A percentile compares a stretch with the other conserved stretches of the same genome.
phyloP scores from a whole-genome alignment of 1,140 invertebrate genomes.

The Formica exsecta region DNA sequence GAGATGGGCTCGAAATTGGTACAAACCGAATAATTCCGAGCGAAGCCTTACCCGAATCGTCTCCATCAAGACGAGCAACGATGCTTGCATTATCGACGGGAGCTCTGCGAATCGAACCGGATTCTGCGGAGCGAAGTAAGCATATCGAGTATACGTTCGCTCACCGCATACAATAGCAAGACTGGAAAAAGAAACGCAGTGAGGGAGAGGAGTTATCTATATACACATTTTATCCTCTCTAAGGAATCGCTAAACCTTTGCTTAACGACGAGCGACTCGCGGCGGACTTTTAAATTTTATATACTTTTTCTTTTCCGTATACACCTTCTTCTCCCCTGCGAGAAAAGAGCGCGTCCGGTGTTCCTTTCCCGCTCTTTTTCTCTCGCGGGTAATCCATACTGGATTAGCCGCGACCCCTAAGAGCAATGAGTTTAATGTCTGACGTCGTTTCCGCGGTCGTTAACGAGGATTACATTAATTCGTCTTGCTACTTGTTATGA shows the following conservation, averaged over 20 bases:
- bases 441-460: conserved; percentile 46
- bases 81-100: conserved; percentile 75
- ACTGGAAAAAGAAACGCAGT: neutral
- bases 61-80: conserved; percentile 64
- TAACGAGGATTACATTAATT: conserved; percentile 64
- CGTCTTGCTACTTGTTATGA: conserved; percentile 47
- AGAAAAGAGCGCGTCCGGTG: conserved; percentile 12
- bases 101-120: conserved; percentile 60
- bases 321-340: conserved; percentile 1
- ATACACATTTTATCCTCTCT: conserved; percentile 73
- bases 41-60: conserved; percentile 67
- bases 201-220: conserved; percentile 59
- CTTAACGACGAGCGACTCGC: conserved; percentile 78
- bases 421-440: conserved; percentile 65
- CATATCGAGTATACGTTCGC: conserved; percentile 43
- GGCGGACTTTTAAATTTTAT: conserved; percentile 73
- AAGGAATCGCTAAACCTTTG: conserved; percentile 79
- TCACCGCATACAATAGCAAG: neutral
- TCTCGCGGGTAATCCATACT: conserved; percentile 48
- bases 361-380: conserved; percentile 24
- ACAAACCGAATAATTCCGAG: conserved; percentile 76
- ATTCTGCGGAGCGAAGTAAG: neutral
- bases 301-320: conserved; percentile 57
- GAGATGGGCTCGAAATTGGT: conserved; percentile 77
- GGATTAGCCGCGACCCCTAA: conserved; percentile 61